phyloP scores from a whole-genome alignment of 1,140 invertebrate species.

The Drosophila prosaltans region DNA sequence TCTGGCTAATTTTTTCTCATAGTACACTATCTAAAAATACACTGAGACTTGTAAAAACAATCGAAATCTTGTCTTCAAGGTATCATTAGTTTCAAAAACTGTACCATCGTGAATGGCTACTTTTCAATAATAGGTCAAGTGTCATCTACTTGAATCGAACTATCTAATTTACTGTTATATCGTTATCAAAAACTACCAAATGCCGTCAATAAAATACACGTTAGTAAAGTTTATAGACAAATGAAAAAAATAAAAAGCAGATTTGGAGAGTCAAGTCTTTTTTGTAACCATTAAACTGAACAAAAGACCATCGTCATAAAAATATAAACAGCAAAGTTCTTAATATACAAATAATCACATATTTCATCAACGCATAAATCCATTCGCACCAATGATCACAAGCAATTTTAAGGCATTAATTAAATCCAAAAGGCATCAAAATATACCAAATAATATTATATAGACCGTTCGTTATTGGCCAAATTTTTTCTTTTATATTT shows the following conservation, averaged over 20 bases:
- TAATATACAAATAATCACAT: constrained; percentile 51
- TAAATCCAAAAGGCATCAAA: constrained; percentile 44
- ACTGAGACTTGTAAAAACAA: too few relatives aligned
- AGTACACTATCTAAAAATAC: neutral
- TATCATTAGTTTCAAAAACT: constrained; percentile 14
- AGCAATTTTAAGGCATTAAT: constrained; percentile 57
- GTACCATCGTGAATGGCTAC: constrained; percentile 34
- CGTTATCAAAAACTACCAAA: too few relatives aligned
- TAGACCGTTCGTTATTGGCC: constrained; percentile 3
- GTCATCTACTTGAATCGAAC: constrained; percentile 12
- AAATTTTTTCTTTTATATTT: neutral
- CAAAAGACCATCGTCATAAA: neutral
- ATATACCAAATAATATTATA: constrained; percentile 4
- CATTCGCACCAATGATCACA: constrained; percentile 53
- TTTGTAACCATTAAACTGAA: too few relatives aligned
- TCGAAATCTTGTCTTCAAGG: too few relatives aligned
- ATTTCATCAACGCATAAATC: constrained; percentile 65
- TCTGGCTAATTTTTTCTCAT: constrained; percentile 55
- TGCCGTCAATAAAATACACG: too few relatives aligned
- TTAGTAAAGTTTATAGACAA: too few relatives aligned
- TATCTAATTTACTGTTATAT: too few relatives aligned
- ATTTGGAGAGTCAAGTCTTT: too few relatives aligned
- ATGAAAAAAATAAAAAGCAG: too few relatives aligned
- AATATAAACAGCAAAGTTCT: constrained; percentile 19
- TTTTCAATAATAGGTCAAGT: constrained; percentile 53